Evolutionary conservation across 2,113 vertebrate species (phyloP), one percentile per base, ranked within the genome.

Genomic region (Melierax canorus): DNA sequence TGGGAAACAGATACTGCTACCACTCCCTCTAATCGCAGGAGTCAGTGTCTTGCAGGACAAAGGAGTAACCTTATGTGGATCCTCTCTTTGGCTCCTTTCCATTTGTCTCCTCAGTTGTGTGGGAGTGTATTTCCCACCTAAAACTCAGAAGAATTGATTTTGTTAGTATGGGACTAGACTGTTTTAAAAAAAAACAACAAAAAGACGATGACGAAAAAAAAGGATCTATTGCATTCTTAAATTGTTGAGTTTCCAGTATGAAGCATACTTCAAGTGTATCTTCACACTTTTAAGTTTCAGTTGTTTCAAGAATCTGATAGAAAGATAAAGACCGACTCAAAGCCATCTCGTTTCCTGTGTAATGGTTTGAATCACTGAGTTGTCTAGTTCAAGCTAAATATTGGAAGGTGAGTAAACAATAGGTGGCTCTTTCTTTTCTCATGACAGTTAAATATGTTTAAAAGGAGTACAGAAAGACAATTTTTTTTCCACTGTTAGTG

Each of bases 271-370:
- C 9, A 68, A 80, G 13, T 74, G 58, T 58, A 20, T 85, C 53
- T 93, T 88, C 43, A 48, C 27, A 51, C 10, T 68, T 80, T 10
- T 38, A 76, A 62, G 21, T 95, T 84, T 85, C 56, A 27, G 46
- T 80, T 83, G 74, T 86, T 95, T 89, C 53, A 82, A 74, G 56
- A 89, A 45, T 15, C 64, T 91, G 91, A 94, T 89, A 81, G 56
- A 88, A 68, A 93, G 94, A 96, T 91, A 95, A 96, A 45, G 50
- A 41, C 32, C 59, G 74, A 81, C 69, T 92, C 89, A 94, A 88
- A 90, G 38, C 81, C 63, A 30, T 85, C 86, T 92, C 4, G 50
- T 91, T 97, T 97, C 96, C 96, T 96, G 86, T 95, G 43, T 82
- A 21, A 71, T 43, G 66, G n/a, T 69, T 88, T 96, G 94, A 92